phyloP scores from a whole-genome alignment of 2,113 vertebrate genomes.

The Corapipo altera region DNA sequence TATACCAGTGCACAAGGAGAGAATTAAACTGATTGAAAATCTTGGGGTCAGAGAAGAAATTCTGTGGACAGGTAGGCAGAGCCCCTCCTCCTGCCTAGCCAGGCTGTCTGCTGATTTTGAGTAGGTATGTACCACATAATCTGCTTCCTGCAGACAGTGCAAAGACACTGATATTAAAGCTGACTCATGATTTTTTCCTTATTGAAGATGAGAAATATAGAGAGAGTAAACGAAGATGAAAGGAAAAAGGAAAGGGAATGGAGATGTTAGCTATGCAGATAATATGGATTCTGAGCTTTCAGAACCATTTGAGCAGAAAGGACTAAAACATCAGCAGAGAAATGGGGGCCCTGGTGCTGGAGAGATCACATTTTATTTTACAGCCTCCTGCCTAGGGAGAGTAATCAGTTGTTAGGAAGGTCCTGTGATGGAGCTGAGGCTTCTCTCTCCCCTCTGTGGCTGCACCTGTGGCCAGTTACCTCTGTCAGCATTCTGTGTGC shows the following conservation, averaged over 20 bases:
- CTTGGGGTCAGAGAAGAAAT: not conserved
- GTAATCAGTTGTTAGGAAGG: conserved; percentile 13
- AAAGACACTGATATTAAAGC: conserved; percentile 31
- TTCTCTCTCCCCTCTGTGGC: not conserved
- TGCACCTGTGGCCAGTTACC: not conserved
- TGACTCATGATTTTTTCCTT: conserved; percentile 15
- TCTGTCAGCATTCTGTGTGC: not conserved
- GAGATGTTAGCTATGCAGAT: conserved; percentile 56
- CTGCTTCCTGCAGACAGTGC: conserved; percentile 25
- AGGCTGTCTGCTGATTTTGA: not conserved
- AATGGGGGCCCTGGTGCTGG: not conserved
- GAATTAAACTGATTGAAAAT: not conserved
- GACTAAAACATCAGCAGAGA: not conserved
- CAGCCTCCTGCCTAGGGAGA: not conserved
- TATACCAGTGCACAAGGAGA: not conserved
- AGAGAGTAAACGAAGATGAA: conserved; percentile 47
- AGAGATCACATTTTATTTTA: not conserved
- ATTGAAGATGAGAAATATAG: conserved; percentile 25
- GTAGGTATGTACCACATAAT: conserved; percentile 1
- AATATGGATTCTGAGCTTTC: not conserved
- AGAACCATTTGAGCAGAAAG: not conserved
- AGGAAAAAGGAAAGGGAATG: conserved; percentile 14
- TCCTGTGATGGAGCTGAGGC: not conserved
- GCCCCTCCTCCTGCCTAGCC: not conserved
- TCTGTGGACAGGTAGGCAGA: not conserved